phyloP scores from a whole-genome alignment of 2,888 invertebrate genomes.

The Acrobeloides nanus region DNA sequence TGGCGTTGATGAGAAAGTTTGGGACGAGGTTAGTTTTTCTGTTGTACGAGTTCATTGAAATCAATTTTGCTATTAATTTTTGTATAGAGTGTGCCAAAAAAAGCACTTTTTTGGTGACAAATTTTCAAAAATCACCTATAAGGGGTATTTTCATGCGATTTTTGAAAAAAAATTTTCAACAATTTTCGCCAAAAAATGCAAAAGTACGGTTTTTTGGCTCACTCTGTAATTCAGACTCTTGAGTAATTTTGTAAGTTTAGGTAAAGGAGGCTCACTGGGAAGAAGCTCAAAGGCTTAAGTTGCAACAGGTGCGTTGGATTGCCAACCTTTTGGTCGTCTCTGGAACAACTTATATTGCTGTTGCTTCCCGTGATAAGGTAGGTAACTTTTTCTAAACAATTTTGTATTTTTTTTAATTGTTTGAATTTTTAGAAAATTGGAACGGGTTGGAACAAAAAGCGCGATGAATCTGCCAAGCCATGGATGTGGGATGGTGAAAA shows the following conservation, averaged over 20 bases:
- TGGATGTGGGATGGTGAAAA: conserved; percentile 49
- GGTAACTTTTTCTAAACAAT: neutral
- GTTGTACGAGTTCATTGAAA: too few species aligned
- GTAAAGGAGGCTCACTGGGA: conserved; percentile 35
- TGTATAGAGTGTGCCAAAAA: too few species aligned
- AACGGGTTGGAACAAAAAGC: conserved; percentile 50
- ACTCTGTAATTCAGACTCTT: neutral
- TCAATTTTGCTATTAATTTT: too few species aligned
- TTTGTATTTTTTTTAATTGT: neutral
- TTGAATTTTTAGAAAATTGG: conserved; percentile 29
- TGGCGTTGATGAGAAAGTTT: conserved; percentile 33
- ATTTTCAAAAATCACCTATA: too few species aligned
- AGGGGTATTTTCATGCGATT: too few species aligned
- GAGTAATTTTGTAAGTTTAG: conserved; percentile 16
- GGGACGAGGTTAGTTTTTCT: conserved; percentile 31
- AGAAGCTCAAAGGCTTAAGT: conserved; percentile 35
- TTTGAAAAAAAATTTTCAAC: too few species aligned
- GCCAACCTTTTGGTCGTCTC: conserved; percentile 34
- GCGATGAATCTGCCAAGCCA: conserved; percentile 39
- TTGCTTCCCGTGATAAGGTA: conserved; percentile 43
- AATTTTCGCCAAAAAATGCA: too few species aligned
- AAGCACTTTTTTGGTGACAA: too few species aligned
- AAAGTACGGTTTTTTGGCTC: too few species aligned
- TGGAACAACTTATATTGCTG: conserved; percentile 33
- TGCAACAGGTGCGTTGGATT: conserved; percentile 40